A percentile compares a stretch with the other conserved stretches of the same genome.
These are phyloP conservation scores for Canis aureus DNA, from an alignment of 2,113 vertebrate genomes.

Conservation along the genomic window DNA sequence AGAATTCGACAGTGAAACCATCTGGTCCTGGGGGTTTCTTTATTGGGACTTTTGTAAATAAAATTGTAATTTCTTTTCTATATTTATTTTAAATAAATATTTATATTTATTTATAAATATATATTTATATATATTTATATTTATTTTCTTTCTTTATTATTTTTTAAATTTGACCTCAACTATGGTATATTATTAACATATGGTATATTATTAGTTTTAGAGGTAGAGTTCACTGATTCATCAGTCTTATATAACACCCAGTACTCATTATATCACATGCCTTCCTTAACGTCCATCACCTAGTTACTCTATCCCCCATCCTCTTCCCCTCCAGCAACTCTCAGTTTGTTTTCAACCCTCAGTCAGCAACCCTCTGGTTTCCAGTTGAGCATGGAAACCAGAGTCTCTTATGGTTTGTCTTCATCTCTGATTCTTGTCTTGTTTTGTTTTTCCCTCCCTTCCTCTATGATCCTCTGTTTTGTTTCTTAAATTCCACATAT, in stretches of 20 bases:
- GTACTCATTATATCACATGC: neutral
- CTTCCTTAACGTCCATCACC: too few species aligned
- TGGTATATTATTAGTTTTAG: neutral
- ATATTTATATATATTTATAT: too few species aligned
- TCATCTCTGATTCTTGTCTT: neutral
- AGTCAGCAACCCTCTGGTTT: too few species aligned
- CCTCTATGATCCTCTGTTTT: neutral
- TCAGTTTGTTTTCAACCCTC: neutral
- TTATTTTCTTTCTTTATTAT: neutral
- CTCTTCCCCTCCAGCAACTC: neutral
- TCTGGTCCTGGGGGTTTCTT: neutral
- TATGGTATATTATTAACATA: neutral
- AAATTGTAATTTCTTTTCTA: neutral
- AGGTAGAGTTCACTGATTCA: neutral
- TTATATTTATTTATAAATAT: too few species aligned
- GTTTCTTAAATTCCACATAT: neutral
- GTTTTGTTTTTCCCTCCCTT: neutral
- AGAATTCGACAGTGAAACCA: neutral
- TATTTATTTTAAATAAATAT: neutral
- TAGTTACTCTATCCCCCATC: too few species aligned
- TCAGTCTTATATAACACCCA: neutral
- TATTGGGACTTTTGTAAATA: neutral
- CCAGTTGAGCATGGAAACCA: too few species aligned
- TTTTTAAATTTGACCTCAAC: neutral
- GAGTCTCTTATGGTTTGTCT: neutral